Percentiles rank a stretch among this genome's conserved stretches.
phyloP scores from a whole-genome alignment of 2,888 invertebrate species.

The Spicauda simplicius region DNA sequence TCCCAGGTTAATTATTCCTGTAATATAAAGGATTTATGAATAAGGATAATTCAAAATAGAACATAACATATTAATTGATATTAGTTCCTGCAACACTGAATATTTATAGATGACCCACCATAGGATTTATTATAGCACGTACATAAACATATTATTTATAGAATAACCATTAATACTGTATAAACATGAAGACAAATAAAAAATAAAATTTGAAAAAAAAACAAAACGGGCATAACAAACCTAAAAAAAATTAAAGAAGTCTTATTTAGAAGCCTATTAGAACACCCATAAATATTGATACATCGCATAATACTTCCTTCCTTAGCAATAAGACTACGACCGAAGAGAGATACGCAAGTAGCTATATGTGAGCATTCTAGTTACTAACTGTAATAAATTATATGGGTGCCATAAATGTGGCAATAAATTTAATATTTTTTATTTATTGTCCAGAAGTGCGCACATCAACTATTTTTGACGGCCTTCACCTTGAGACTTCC shows the following conservation, averaged over 20 bases:
- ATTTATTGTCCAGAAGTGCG: conserved; percentile 27
- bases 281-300: background rate
- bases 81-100: too few species aligned
- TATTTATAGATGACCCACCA: too few species aligned
- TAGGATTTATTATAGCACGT: too few species aligned
- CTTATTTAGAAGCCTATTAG: too few species aligned
- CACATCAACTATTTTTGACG: conserved; percentile 1
- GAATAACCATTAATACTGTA: too few species aligned
- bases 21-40: conserved; percentile 14
- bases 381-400: conserved; percentile 14
- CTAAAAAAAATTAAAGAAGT: too few species aligned
- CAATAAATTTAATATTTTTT: conserved; percentile 27
- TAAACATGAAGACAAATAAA: too few species aligned
- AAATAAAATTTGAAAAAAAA: too few species aligned
- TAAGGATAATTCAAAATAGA: conserved; percentile 23
- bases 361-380: background rate
- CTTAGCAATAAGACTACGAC: background rate
- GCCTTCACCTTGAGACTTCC: conserved; percentile 23
- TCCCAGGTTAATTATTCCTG: conserved; percentile 17
- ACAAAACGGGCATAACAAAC: too few species aligned
- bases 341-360: background rate
- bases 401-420: conserved; percentile 17
- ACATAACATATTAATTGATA: background rate
- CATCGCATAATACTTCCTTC: background rate
- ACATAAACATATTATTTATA: too few species aligned